Evolutionary conservation across 2,797 vertebrate genomes (phyloP), one percentile per base, ranked within the genome.

Genomic region (Oreochromis grahami): DNA sequence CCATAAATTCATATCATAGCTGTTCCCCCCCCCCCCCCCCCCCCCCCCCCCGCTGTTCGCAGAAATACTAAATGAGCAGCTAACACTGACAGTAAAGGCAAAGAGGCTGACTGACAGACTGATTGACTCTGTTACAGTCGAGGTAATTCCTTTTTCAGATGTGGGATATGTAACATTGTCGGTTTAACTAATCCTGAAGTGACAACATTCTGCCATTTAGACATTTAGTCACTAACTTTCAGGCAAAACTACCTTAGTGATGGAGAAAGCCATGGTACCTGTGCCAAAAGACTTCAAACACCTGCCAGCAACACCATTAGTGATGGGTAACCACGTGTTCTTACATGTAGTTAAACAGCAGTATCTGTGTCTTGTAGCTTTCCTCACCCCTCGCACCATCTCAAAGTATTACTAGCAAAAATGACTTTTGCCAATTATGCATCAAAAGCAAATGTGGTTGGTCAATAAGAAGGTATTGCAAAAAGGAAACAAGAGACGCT

Each of bases 1-100:
- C 87, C 82, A 87, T 77, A 87, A 86, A 88, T 87, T 91, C 76
- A 82, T 72, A 86, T 81, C 77, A 79, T 76, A 82, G 38, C 51
- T 41, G 53, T 52, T 79, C 24, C 3, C 24, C 24, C 24, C 19
- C 48, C 60, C 53, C n/a, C 50, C 24, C 3, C 24, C 24, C 24
- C 24, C 3, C 24, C 24, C 24, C 19, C 48, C 60, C 53, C n/a
- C 50, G 26, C 32, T 50, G 14, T 5, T 5, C 2, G 45, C 15
- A 29, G 29, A 84, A 70, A 21, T 48, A 76, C n/a, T 52, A 34
- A 45, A 72, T 63, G 45, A 77, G 19, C 32, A 21, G 36, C 56
- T 21, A 56, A 43, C 41, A 34, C 34, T 41, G 43, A 56, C 8
- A 29, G 19, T 21, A 52, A 58, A 56, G 10, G 50, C 48, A 32